These are phyloP conservation scores for Pavo muticus DNA, from an alignment of 2,113 vertebrate genomes.

Conservation along the genomic window DNA sequence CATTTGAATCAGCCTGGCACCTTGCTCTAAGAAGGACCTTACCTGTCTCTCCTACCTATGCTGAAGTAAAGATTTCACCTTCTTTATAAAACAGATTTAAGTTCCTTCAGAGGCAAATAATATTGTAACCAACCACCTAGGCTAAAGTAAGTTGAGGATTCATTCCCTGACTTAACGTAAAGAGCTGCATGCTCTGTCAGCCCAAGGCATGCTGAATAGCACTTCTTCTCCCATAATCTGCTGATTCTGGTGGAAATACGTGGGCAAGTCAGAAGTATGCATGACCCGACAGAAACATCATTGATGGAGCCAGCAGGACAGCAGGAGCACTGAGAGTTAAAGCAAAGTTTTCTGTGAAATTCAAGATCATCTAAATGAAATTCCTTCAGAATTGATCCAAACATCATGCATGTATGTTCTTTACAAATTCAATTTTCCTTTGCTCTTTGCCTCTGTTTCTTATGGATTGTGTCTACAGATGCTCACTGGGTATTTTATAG, in stretches of 20 bases:
- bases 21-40: not conserved
- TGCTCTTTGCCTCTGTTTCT: not conserved
- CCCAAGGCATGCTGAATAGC: not conserved
- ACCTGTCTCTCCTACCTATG: not conserved
- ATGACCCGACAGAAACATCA: not conserved
- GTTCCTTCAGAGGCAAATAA: not conserved
- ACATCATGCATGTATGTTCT: not conserved
- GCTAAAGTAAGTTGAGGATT: not conserved
- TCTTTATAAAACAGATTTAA: not conserved
- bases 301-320: not conserved
- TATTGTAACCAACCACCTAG: not conserved
- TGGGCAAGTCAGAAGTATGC: not conserved
- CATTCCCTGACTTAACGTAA: not conserved
- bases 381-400: not conserved
- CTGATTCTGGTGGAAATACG: accelerated
- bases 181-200: not conserved
- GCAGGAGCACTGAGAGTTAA: not conserved
- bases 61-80: not conserved
- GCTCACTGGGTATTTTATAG: not conserved
- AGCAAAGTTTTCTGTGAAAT: not conserved
- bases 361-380: not conserved
- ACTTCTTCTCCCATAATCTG: not conserved
- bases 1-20: not conserved
- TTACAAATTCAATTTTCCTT: not conserved
- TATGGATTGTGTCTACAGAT: accelerated